Percentiles rank a stretch among this genome's conserved stretches.
Conservation (phyloP, 2,888 invertebrate species). For the Pardosa pseudoannulata region DNA sequence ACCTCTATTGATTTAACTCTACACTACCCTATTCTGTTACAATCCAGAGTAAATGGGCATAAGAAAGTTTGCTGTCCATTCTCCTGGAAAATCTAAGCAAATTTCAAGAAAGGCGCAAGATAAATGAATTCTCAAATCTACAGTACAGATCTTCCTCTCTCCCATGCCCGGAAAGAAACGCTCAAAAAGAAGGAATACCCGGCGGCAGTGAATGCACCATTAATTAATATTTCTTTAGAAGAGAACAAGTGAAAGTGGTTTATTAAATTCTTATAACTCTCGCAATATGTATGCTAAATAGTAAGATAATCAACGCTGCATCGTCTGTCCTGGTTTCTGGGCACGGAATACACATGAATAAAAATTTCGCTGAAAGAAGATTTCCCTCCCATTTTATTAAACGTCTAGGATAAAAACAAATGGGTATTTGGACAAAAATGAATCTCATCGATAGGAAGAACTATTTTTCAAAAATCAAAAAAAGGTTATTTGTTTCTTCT, state of each 20-base stretch:
- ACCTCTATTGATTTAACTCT: background rate
- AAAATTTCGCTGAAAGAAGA: slow-evolving; percentile 21
- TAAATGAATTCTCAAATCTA: background rate
- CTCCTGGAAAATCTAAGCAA: slow-evolving; percentile 5
- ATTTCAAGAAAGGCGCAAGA: slow-evolving; percentile 12
- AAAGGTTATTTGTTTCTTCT: slow-evolving; percentile 31
- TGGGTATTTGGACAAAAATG: slow-evolving; percentile 34
- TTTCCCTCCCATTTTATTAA: slow-evolving; percentile 36
- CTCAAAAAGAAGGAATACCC: slow-evolving; percentile 14
- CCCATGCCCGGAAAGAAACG: background rate
- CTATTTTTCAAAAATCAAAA: slow-evolving; percentile 7
- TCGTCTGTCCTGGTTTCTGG: background rate
- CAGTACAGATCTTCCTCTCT: background rate
- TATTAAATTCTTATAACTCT: slow-evolving; percentile 63
- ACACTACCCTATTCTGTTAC: background rate
- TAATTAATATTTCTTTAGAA: slow-evolving; percentile 61
- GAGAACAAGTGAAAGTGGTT: slow-evolving; percentile 60
- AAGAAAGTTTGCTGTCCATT: background rate
- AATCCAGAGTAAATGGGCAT: background rate
- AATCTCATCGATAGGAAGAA: slow-evolving; percentile 31
- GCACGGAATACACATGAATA: slow-evolving; percentile 38
- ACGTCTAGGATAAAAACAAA: slow-evolving; percentile 47
- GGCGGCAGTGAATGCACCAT: slow-evolving; percentile 47
- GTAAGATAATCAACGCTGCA: slow-evolving; percentile 57
- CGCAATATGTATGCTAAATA: slow-evolving; percentile 64